Percentiles rank a stretch among this genome's conserved stretches.
Conservation (phyloP, 2,888 invertebrate genomes). For the Muschampia plurimacula region DNA sequence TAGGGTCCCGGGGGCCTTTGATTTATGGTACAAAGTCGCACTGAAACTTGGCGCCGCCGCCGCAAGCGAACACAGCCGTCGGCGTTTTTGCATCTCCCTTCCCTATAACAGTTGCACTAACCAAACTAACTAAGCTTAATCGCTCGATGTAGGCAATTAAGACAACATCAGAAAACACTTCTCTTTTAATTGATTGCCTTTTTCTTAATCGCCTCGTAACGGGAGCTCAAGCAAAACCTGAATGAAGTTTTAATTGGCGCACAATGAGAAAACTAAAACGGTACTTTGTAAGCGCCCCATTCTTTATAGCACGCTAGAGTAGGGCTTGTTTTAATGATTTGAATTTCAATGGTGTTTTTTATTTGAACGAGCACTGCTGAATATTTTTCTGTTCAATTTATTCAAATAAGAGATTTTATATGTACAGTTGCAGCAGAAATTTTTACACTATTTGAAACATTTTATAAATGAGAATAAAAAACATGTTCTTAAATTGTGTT, state of each 20-base stretch:
- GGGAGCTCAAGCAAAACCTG: constrained; percentile 36
- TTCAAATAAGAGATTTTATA: too few species aligned
- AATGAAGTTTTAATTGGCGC: constrained; percentile 40
- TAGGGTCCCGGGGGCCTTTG: constrained; percentile 80
- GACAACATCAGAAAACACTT: constrained; percentile 39
- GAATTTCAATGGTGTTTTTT: constrained; percentile 30
- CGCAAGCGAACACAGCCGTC: constrained; percentile 55
- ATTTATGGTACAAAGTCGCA: constrained; percentile 78
- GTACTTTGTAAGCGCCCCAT: constrained; percentile 37
- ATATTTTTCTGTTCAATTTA: background rate
- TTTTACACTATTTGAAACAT: too few species aligned
- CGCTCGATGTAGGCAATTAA: constrained; percentile 52
- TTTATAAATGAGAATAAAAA: too few species aligned
- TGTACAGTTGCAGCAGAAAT: too few species aligned
- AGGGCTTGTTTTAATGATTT: constrained; percentile 39
- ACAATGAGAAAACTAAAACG: constrained; percentile 40
- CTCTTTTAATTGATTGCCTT: constrained; percentile 36
- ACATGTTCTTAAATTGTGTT: too few species aligned
- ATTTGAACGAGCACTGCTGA: constrained; percentile 3
- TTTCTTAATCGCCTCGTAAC: constrained; percentile 35
- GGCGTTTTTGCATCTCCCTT: constrained; percentile 70
- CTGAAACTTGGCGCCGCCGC: constrained; percentile 60
- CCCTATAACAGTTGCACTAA: constrained; percentile 56
- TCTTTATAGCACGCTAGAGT: constrained; percentile 35
- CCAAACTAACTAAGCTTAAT: constrained; percentile 52